These are phyloP conservation scores for Hyppa rectilinea DNA, from an alignment of 2,888 invertebrate species.

Conservation along the genomic window DNA sequence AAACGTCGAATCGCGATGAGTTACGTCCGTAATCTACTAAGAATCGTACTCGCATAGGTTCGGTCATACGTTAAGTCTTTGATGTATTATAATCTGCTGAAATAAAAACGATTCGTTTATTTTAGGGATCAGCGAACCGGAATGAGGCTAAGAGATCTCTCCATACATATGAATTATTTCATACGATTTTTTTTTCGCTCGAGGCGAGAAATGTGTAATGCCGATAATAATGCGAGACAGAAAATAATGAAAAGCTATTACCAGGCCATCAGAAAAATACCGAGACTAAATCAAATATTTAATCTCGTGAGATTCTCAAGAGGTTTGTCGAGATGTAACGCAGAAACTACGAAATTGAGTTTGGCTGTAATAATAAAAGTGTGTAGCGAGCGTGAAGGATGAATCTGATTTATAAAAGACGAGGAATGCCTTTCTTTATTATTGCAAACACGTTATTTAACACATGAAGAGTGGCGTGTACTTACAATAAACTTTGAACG, in stretches of 20 bases:
- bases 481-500: neutral
- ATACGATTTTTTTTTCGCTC: conserved; percentile 27
- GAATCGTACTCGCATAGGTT: conserved; percentile 73
- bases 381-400: conserved; percentile 49
- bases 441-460: conserved; percentile 12
- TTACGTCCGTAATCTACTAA: conserved; percentile 79
- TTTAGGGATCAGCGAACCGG: conserved; percentile 73
- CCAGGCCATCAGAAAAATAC: conserved; percentile 56
- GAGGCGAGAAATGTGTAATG: conserved; percentile 41
- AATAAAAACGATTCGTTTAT: conserved; percentile 77
- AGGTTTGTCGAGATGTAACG: conserved; percentile 46
- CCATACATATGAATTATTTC: conserved; percentile 35
- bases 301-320: conserved; percentile 51
- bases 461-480: neutral
- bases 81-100: conserved; percentile 85
- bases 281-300: conserved; percentile 59
- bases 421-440: conserved; percentile 31
- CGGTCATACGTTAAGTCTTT: conserved; percentile 82
- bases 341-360: conserved; percentile 61
- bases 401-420: conserved; percentile 28
- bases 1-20: conserved; percentile 79
- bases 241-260: conserved; percentile 60
- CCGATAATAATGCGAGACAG: conserved; percentile 47
- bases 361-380: conserved; percentile 58
- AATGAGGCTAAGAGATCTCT: conserved; percentile 57